Evolutionary conservation across 2,888 invertebrate species (phyloP).

Genomic region (Drosophila paranaensis): DNA sequence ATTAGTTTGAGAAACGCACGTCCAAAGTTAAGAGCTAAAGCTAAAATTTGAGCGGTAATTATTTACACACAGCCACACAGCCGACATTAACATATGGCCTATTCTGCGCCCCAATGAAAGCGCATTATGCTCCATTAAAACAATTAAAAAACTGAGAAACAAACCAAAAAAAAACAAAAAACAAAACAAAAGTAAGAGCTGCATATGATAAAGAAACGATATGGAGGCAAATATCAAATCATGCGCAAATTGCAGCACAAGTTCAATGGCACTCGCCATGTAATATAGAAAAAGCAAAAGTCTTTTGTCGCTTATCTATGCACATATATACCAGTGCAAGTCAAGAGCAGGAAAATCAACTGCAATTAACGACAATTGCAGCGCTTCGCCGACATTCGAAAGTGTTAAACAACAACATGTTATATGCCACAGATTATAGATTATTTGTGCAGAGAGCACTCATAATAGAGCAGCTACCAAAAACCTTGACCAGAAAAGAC

Average conservation of each 20-base stretch:
- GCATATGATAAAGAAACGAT: constrained; percentile 30
- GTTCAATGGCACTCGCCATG: constrained; percentile 81
- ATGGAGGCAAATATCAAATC: constrained; percentile 18
- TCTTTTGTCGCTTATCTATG: constrained; percentile 35
- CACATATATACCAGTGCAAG: constrained; percentile 44
- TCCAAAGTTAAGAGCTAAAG: constrained; percentile 34
- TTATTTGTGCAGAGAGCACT: constrained; percentile 57
- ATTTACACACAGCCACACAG: constrained; percentile 31
- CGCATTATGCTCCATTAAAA: constrained; percentile 53
- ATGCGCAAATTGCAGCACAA: constrained; percentile 69
- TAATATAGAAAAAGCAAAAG: constrained; percentile 74
- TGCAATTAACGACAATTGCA: constrained; percentile 78
- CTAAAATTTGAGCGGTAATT: constrained; percentile 45
- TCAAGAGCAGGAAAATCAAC: constrained; percentile 72
- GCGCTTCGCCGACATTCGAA: constrained; percentile 60
- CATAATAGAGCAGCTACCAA: constrained; percentile 32
- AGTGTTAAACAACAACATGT: constrained; percentile 68
- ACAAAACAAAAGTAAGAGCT: constrained; percentile 16
- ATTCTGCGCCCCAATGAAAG: constrained; percentile 58
- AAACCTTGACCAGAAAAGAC: constrained; percentile 73
- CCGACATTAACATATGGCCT: constrained; percentile 52
- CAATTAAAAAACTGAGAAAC: constrained; percentile 34
- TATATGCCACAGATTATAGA: constrained; percentile 74
- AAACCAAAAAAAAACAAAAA: neutral
- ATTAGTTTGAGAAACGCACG: constrained; percentile 53